Conservation (phyloP, 2,113 vertebrate genomes). For the Corythornis madagascariensis region DNA sequence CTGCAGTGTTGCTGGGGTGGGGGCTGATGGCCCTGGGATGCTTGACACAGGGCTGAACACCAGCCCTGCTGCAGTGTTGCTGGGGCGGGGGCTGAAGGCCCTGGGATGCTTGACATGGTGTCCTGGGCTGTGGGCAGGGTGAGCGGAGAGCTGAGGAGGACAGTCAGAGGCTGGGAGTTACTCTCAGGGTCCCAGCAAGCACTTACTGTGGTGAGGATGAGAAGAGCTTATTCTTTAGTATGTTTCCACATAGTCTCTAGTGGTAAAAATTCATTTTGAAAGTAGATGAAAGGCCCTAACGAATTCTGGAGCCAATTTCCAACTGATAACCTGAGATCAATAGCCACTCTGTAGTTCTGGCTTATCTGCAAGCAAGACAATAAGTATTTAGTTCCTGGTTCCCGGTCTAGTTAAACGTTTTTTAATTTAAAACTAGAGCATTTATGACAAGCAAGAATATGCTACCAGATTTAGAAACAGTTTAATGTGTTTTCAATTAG, state of each 20-base stretch:
- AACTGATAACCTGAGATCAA: background rate
- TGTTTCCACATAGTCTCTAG: background rate
- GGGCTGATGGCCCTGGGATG: background rate
- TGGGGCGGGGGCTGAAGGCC: background rate
- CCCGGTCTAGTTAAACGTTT: background rate
- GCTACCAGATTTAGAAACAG: background rate
- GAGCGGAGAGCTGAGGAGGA: fast-evolving
- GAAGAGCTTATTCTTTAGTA: background rate
- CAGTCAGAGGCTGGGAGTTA: background rate
- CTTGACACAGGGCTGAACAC: background rate
- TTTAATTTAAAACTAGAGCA: background rate
- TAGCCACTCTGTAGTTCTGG: background rate
- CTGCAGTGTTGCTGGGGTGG: background rate
- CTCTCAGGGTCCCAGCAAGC: background rate
- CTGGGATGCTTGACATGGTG: background rate
- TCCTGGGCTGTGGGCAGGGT: background rate
- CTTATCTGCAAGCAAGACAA: background rate
- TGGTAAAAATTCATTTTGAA: background rate
- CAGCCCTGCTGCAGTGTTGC: fast-evolving
- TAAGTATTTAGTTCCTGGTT: background rate
- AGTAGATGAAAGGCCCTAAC: background rate
- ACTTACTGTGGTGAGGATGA: background rate
- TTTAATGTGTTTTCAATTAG: background rate
- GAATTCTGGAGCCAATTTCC: background rate
- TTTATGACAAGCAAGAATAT: background rate